A percentile compares a stretch with the other conserved stretches of the same genome.
Evolutionary conservation across 1,140 invertebrate species (phyloP).

Genomic region (Drosophila oshimai): DNA sequence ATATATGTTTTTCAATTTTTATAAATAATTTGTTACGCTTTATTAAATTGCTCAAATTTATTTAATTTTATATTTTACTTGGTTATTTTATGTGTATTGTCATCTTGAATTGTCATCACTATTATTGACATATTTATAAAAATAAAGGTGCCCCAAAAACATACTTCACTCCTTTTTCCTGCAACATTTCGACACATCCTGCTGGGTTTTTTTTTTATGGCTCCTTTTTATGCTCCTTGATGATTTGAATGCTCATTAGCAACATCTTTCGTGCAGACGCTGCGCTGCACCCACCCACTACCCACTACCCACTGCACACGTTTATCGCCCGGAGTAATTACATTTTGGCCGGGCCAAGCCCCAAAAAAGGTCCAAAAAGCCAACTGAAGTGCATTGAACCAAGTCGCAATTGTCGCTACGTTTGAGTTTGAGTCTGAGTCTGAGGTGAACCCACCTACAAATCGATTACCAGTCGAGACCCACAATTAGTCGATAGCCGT

Average conservation of each 20-base stretch:
- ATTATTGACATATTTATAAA: no score
- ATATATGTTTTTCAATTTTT: neutral
- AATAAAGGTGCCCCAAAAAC: no score
- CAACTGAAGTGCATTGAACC: constrained; percentile 67
- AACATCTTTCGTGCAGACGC: constrained; percentile 63
- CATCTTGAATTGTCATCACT: no score
- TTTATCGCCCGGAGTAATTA: constrained; percentile 53
- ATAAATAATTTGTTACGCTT: no score
- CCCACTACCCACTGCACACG: constrained; percentile 21
- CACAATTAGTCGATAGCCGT: constrained; percentile 9
- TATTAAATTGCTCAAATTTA: no score
- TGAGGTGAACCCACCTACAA: constrained; percentile 29
- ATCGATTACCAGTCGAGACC: constrained; percentile 25
- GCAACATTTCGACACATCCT: neutral
- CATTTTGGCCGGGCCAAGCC: constrained; percentile 65
- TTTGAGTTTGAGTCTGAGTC: neutral
- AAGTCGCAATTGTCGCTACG: constrained; percentile 17
- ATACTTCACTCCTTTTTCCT: neutral
- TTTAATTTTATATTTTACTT: no score
- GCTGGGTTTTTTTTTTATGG: constrained; percentile 1
- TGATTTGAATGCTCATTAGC: constrained; percentile 51
- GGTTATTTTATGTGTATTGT: no score
- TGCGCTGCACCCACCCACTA: constrained; percentile 33
- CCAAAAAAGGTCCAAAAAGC: constrained; percentile 9
- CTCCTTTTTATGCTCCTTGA: neutral